Evolutionary conservation across 1,140 invertebrate genomes (phyloP), one percentile per base, ranked within the genome.

Genomic region (Pseudomyrmex pallidus): DNA sequence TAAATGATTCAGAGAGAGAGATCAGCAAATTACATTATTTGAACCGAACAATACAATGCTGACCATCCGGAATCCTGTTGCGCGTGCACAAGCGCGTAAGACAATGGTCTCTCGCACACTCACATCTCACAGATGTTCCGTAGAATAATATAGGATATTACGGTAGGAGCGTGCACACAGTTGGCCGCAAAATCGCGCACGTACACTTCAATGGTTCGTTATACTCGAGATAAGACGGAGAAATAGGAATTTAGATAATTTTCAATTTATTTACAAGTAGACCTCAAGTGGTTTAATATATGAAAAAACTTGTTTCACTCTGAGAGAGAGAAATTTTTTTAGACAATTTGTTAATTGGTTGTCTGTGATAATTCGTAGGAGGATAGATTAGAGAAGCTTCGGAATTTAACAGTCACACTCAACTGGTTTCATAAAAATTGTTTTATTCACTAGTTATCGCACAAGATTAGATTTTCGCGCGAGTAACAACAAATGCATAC

Each of bases 381-480:
- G 22, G 25, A 10, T 61, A 22, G 20, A 22, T 2, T 13, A 25
- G n/a, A 50, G 12, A 1, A 1, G 1, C 35, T 59, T 17, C 4
- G 1, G 12, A 57, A 20, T 57, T 57, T 78, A 52, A 46, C 2
- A 13, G 15, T 70, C 2, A 35, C 56, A 20, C 44, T 72, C 3
- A 72, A 67, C 48, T 25, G 35, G 20, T 2, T 72, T 46, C 48
- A 15, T 80, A 70, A 77, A 67, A 70, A 50, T 59, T 35, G 35
- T 59, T 67, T 80, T 25, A 50, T 80, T 80, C 56, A 7, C n/a
- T 15, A 80, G 68, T 80, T 80, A 80, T 80, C 66, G 9, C 44
- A 35, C 35, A 35, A 35, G 66, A 80, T 80, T 80, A 72, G 54
- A 80, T 72, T 80, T 80, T 80, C 76, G 15, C 20, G 54, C n/a